These are phyloP conservation scores for Poecilobothrus nobilitatus DNA, from an alignment of 2,888 invertebrate species.

Conservation along the genomic window DNA sequence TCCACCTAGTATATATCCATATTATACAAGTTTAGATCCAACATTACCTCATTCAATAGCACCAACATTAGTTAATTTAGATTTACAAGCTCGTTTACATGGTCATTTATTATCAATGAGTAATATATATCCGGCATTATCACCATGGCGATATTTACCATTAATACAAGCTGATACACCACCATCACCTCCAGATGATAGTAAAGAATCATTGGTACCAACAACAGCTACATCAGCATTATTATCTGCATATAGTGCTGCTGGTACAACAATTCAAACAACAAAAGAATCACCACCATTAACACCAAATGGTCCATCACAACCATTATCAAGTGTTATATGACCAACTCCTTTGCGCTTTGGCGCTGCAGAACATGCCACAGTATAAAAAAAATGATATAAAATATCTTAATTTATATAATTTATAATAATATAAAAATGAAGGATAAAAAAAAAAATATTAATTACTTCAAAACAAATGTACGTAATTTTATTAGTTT, in stretches of 20 bases:
- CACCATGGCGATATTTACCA: slow-evolving; percentile 42
- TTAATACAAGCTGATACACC: slow-evolving; percentile 40
- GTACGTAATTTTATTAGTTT: background rate
- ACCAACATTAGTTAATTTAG: slow-evolving; percentile 33
- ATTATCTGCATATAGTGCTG: slow-evolving; percentile 28
- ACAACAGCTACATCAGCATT: slow-evolving; percentile 28
- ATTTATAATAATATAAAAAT: slow-evolving; percentile 9
- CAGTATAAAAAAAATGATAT: slow-evolving; percentile 29
- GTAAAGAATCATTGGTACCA: slow-evolving; percentile 18
- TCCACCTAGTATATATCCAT: slow-evolving; percentile 28
- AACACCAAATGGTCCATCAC: slow-evolving; percentile 19
- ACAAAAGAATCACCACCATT: slow-evolving; percentile 37
- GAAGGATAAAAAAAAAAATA: background rate
- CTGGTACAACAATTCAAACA: slow-evolving; percentile 24
- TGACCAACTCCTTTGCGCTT: slow-evolving; percentile 46
- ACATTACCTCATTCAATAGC: slow-evolving; percentile 23
- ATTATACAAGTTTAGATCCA: slow-evolving; percentile 41
- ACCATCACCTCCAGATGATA: slow-evolving; percentile 36
- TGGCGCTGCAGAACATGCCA: slow-evolving; percentile 40
- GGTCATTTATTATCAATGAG: slow-evolving; percentile 37
- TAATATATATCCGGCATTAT: slow-evolving; percentile 34
- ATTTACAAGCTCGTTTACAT: slow-evolving; percentile 41
- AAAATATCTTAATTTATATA: slow-evolving; percentile 16
- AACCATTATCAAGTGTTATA: slow-evolving; percentile 41
- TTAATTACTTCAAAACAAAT: background rate